These are phyloP conservation scores for Panthera uncia DNA, from an alignment of 2,113 vertebrate genomes.

Conservation along the genomic window DNA sequence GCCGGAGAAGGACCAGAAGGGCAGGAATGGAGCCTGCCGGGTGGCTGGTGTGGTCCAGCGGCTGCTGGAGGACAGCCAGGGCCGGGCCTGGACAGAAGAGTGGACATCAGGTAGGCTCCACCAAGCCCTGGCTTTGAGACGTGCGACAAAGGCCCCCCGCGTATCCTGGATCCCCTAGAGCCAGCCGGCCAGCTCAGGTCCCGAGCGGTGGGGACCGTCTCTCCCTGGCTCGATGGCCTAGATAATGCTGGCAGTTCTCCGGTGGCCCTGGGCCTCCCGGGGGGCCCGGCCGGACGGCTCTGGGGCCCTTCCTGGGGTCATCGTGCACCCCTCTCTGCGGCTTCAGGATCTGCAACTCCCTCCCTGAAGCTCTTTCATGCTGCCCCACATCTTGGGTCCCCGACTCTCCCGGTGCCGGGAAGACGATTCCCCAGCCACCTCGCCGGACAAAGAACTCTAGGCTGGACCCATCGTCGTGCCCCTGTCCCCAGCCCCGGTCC, in stretches of 20 bases:
- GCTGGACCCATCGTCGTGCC: background rate
- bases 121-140: background rate
- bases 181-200: background rate
- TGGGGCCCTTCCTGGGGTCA: background rate
- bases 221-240: background rate
- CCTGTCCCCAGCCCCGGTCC: background rate
- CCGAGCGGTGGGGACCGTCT: too few relatives aligned
- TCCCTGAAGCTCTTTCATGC: too few relatives aligned
- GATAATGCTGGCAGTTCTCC: background rate
- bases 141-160: background rate
- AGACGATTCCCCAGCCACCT: background rate
- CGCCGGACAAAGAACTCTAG: background rate
- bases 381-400: background rate
- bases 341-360: background rate
- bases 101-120: accelerated
- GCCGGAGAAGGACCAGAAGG: background rate
- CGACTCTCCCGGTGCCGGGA: accelerated
- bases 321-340: accelerated
- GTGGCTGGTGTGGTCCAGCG: background rate
- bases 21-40: background rate
- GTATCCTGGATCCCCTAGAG: too few relatives aligned
- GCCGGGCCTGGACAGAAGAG: too few relatives aligned
- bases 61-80: background rate
- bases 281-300: background rate
- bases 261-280: background rate